Base-by-base conservation (phyloP, 37 sponge, comb jelly and placozoan genomes). In the Geodia barretti region DNA sequence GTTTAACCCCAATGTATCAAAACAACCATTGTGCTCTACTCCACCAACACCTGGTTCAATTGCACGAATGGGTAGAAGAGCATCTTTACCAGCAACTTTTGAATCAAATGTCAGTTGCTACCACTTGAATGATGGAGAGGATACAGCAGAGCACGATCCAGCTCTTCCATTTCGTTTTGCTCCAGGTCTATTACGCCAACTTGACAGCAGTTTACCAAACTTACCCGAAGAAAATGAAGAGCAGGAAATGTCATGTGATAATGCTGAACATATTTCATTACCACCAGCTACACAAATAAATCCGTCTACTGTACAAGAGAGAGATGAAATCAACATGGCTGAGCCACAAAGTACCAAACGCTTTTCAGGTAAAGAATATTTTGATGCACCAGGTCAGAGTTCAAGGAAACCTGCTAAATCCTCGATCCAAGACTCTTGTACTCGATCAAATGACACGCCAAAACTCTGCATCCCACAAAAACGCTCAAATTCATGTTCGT, bases 11-110 rank as follows among this genome's bases (percentile, higher is more conserved):
- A 29, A 36, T 0, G 20, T 4, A 42, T 41, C 58, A 1, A 1
- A 9, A 1, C 9, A 29, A 4, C n/a, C n/a, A n/a, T n/a, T n/a
- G n/a, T 47, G 38, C 35, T 14, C 41, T 1, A 68, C 65, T 17
- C 47, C 79, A 34, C 77, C 76, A 25, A 59, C 77, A 0, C 59
- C 65, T 20, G 71, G 73, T 32, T n/a, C 65, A 0, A 77, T 65
- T 2, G 69, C 72, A 32, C 72, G 74, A 36, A 64, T 89, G 62
- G 90, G 85, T n/a, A 68, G 90, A 32, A 30, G 90, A n/a, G 62
- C 79, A 39, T 89, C 90, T 62, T 73, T 84, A 23, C 90, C 90
- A 23, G 76, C 85, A 0, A 54, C 25, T 0, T 89, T 89, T 66
- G 83, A 75, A 1, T 83, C 83, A 17, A 78, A 69, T 40, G 24